These are phyloP conservation scores for Lottia scabra DNA, from an alignment of 2,888 invertebrate genomes.

Conservation along the genomic window DNA sequence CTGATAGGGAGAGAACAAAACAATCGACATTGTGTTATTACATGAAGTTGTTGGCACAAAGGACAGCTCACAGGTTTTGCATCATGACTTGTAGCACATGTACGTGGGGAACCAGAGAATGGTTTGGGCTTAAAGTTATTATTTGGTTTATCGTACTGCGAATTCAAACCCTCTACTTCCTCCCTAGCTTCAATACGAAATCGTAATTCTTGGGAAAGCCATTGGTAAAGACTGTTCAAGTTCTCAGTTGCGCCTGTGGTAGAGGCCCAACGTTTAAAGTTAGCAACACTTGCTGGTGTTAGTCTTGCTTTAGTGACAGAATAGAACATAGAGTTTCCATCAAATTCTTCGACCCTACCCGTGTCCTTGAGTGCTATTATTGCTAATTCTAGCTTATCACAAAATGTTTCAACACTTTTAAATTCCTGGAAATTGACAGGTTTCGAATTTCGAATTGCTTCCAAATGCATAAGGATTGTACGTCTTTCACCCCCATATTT, in stretches of 20 bases:
- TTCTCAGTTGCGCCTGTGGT: not conserved
- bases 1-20: not conserved
- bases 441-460: not conserved
- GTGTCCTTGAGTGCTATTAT: not conserved
- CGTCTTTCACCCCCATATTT: too few species aligned
- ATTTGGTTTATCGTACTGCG: too few species aligned
- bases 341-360: not conserved
- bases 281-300: not conserved
- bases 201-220: not conserved
- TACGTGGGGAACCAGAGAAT: too few species aligned
- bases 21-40: not conserved
- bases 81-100: too few species aligned
- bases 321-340: not conserved
- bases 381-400: not conserved
- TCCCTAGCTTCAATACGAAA: too few species aligned
- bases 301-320: not conserved
- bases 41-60: not conserved
- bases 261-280: not conserved
- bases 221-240: not conserved
- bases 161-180: too few species aligned
- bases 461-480: too few species aligned
- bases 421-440: not conserved
- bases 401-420: not conserved
- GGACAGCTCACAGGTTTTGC: too few species aligned
- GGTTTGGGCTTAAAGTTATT: too few species aligned